phyloP scores from a whole-genome alignment of 2,113 vertebrate species.

The Uria lomvia region DNA sequence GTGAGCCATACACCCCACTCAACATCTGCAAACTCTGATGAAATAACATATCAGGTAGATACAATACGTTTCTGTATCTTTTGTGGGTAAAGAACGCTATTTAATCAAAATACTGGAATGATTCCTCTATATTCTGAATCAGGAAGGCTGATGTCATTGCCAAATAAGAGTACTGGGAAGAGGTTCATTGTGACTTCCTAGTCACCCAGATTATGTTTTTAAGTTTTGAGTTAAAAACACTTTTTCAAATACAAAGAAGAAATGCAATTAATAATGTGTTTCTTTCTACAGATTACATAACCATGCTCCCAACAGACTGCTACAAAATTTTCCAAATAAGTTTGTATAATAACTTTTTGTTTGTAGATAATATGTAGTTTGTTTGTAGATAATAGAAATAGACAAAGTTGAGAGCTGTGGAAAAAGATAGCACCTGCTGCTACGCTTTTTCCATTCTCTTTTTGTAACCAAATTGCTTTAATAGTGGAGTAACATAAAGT shows the following conservation, averaged over 20 bases:
- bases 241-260: neutral
- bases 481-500: neutral
- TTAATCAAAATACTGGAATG: neutral
- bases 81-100: neutral
- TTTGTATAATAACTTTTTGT: neutral
- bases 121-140: neutral
- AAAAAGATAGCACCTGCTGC: neutral
- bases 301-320: neutral
- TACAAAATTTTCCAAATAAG: neutral
- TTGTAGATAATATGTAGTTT: neutral
- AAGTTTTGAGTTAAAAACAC: neutral
- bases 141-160: neutral
- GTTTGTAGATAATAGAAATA: neutral
- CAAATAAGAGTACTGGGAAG: neutral
- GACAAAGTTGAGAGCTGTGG: neutral
- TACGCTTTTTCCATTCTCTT: neutral
- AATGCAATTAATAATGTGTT: neutral
- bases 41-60: constrained; percentile 74
- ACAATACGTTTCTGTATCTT: neutral
- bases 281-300: neutral
- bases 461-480: neutral
- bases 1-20: constrained; percentile 85
- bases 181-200: neutral
- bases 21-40: constrained; percentile 63
- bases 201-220: neutral